Evolutionary conservation across 2,797 vertebrate genomes (phyloP).

Genomic region (Thaleichthys pacificus): DNA sequence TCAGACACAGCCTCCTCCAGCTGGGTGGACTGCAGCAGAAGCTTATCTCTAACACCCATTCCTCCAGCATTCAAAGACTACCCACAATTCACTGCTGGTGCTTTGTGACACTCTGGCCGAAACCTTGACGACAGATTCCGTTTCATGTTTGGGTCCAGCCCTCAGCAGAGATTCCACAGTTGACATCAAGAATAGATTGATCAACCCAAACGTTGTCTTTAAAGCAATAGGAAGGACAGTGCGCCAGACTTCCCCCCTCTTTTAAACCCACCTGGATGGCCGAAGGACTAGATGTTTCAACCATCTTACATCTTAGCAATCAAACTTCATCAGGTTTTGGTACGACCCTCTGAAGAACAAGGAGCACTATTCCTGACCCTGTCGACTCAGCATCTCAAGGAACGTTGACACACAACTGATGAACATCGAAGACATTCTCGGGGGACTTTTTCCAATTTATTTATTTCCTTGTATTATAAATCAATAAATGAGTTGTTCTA

Average conservation of each 20-base stretch:
- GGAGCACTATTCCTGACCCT: constrained; percentile 22
- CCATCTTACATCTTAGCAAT: constrained; percentile 37
- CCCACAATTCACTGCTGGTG: not conserved
- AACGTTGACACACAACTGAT: constrained; percentile 34
- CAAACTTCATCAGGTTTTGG: constrained; percentile 33
- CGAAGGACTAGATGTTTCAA: constrained; percentile 2
- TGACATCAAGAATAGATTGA: constrained; percentile 57
- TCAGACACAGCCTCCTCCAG: not conserved
- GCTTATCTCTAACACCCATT: not conserved
- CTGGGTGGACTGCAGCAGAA: not conserved
- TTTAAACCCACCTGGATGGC: not conserved
- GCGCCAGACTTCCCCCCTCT: constrained; percentile 34
- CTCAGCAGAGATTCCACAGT: constrained; percentile 58
- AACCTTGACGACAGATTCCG: constrained; percentile 28
- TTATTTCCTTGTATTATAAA: constrained; percentile 81
- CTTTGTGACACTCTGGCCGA: constrained; percentile 17
- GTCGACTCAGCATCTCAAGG: constrained; percentile 33
- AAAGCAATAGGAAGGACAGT: constrained; percentile 73
- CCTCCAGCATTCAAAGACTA: not conserved
- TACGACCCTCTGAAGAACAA: constrained; percentile 17
- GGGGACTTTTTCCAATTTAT: constrained; percentile 57
- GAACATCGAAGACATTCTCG: constrained; percentile 38
- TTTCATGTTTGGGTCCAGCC: constrained; percentile 54
- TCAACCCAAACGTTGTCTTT: constrained; percentile 54
- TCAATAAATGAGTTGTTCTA: constrained; percentile 74